Percentiles rank a stretch among this genome's conserved stretches.
phyloP scores from a whole-genome alignment of 1,140 invertebrate genomes.

The Procambarus virginalis region DNA sequence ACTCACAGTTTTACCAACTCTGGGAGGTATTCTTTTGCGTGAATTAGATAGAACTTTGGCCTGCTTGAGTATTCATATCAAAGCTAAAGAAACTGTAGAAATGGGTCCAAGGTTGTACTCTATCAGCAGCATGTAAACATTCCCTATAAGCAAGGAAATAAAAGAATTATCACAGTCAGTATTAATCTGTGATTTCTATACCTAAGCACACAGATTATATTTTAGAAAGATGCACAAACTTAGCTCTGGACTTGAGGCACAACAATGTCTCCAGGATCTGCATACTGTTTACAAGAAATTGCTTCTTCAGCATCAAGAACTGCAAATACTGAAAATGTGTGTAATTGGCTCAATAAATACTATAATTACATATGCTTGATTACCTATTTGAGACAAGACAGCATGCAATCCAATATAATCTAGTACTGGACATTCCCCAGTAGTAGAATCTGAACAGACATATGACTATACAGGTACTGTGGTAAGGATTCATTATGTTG shows the following conservation, averaged over 20 bases:
- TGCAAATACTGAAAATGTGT: neutral
- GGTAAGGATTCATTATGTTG: neutral
- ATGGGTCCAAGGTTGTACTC: slow-evolving; percentile 38
- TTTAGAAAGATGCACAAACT: slow-evolving; percentile 32
- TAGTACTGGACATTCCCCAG: neutral
- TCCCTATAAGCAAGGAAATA: slow-evolving; percentile 36
- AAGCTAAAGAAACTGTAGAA: slow-evolving; percentile 6
- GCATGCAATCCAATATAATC: neutral
- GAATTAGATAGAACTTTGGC: neutral
- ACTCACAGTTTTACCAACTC: neutral
- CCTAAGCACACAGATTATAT: slow-evolving; percentile 34
- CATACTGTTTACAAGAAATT: neutral
- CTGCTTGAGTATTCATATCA: slow-evolving; percentile 1
- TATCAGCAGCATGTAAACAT: slow-evolving; percentile 30
- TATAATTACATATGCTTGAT: neutral
- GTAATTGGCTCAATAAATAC: neutral
- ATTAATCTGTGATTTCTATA: slow-evolving; percentile 39
- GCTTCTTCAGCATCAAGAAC: neutral
- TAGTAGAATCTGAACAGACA: neutral
- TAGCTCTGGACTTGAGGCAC: slow-evolving; percentile 6
- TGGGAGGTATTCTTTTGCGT: neutral
- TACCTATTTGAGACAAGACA: slow-evolving; percentile 3
- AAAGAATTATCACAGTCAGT: slow-evolving; percentile 36
- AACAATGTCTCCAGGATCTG: slow-evolving; percentile 5
- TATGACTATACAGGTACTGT: neutral